These are phyloP conservation scores for Fissipunctia ypsillon DNA, from an alignment of 2,888 invertebrate species.

Conservation along the genomic window DNA sequence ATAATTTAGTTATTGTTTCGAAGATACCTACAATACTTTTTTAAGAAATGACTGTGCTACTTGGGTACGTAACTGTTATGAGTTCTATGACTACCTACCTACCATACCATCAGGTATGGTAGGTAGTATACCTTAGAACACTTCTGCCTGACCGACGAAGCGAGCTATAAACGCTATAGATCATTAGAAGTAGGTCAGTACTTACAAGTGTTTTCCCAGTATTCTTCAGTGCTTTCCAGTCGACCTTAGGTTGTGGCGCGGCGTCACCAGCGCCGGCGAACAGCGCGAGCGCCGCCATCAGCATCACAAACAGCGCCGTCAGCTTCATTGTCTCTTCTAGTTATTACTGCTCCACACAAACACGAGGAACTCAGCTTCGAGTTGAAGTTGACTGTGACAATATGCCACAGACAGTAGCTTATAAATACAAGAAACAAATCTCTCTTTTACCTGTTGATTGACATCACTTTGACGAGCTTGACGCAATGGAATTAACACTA, in stretches of 20 bases:
- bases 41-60: too few species aligned
- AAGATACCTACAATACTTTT: too few species aligned
- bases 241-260: constrained; percentile 24
- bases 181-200: constrained; percentile 21
- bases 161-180: neutral
- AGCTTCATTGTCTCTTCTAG: constrained; percentile 29
- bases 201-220: constrained; percentile 75
- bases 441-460: constrained; percentile 1
- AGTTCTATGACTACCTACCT: too few species aligned
- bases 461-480: neutral
- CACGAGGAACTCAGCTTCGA: neutral
- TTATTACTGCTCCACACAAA: constrained; percentile 10
- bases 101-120: too few species aligned
- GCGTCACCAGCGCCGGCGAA: constrained; percentile 28
- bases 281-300: constrained; percentile 37
- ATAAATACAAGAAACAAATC: constrained; percentile 14
- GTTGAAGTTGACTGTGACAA: constrained; percentile 6
- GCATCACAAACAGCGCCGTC: constrained; percentile 27
- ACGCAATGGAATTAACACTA: neutral
- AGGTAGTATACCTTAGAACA: neutral
- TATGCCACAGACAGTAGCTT: neutral
- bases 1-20: too few species aligned
- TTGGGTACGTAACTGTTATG: too few species aligned
- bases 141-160: neutral
- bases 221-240: constrained; percentile 68